Evolutionary conservation across 2,113 vertebrate genomes (phyloP), one percentile per base, ranked within the genome.

Genomic region (Trochalopteron elliotii): DNA sequence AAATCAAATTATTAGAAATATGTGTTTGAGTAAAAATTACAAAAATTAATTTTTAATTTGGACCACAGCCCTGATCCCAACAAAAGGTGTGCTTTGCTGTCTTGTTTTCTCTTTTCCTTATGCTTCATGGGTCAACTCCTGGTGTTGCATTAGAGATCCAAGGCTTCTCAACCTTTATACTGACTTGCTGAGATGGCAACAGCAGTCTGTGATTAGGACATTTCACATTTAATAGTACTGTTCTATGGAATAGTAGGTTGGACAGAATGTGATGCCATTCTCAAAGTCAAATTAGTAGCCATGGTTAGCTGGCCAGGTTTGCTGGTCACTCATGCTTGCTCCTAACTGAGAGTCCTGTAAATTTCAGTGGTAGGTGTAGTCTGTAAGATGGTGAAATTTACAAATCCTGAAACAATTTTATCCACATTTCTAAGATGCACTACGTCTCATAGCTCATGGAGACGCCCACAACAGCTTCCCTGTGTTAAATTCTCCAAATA

Each of bases 401-500:
- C 20, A 64, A 79, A 64, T 15, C 18, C 18, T 64, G 25, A 67
- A 93, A 39, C 4, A 42, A 35, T 64, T 55, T n/a, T 72, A 28
- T 25, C 37, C 70, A 60, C 44, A 25, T 75, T 83, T 92, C 69
- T 16, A 83, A 78, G 28, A 6, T 63, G 28, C 20, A 17, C 35
- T 61, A 59, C 7, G 22, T 89, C 56, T 75, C 61, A 78, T 40
- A 87, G 25, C 37, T 87, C 52, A 39, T 31, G 25, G 39, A 70
- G 55, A 94, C 55, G 24, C 39, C 28, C 68, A 82, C 14, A 0
- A 24, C 31, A 53, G 4, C n/a, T 83, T 87, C 50, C 31, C n/a
- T 49, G 42, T 57, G 68, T 90, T 52, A 86, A 92, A 97, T 96
- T 91, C 71, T 85, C 31, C 53, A 84, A 64, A 96, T 86, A 88